A percentile compares a stretch with the other conserved stretches of the same genome.
These are phyloP conservation scores for Drosophila stalkeri DNA, from an alignment of 2,888 invertebrate genomes.

Conservation along the genomic window DNA sequence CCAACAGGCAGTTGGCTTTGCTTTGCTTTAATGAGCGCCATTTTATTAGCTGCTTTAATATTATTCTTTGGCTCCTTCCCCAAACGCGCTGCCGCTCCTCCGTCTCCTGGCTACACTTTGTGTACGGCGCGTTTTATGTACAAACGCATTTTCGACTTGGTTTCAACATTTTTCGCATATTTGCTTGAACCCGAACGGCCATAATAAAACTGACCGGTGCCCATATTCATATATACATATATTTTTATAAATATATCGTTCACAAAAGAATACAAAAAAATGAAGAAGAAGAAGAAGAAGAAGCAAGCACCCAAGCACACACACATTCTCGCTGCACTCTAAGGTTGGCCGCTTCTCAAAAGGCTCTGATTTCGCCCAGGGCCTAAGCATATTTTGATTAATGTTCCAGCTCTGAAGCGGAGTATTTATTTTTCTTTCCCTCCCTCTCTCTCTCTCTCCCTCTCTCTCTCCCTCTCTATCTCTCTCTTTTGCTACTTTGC, in stretches of 20 bases:
- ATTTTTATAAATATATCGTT: background rate
- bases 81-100: background rate
- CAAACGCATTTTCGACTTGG: slow-evolving; percentile 55
- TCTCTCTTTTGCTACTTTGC: background rate
- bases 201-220: slow-evolving; percentile 32
- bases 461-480: background rate
- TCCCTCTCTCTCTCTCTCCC: background rate
- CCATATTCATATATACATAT: slow-evolving; percentile 4
- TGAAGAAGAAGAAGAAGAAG: background rate
- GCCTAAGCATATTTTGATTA: slow-evolving; percentile 7
- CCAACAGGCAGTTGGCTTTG: slow-evolving; percentile 70
- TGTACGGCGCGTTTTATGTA: slow-evolving; percentile 25
- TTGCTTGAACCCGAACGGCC: slow-evolving; percentile 34
- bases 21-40: slow-evolving; percentile 77
- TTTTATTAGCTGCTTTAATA: slow-evolving; percentile 73
- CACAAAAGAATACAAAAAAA: background rate
- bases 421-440: background rate
- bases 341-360: background rate
- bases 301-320: background rate
- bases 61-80: slow-evolving; percentile 24
- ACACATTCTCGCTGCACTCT: slow-evolving; percentile 1
- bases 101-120: slow-evolving; percentile 12
- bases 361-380: slow-evolving; percentile 5
- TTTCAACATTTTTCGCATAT: slow-evolving; percentile 56
- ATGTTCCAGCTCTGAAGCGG: slow-evolving; percentile 1